A percentile compares a stretch with the other conserved stretches of the same genome.
phyloP scores from a whole-genome alignment of 2,113 vertebrate genomes.

The Origma solitaria region DNA sequence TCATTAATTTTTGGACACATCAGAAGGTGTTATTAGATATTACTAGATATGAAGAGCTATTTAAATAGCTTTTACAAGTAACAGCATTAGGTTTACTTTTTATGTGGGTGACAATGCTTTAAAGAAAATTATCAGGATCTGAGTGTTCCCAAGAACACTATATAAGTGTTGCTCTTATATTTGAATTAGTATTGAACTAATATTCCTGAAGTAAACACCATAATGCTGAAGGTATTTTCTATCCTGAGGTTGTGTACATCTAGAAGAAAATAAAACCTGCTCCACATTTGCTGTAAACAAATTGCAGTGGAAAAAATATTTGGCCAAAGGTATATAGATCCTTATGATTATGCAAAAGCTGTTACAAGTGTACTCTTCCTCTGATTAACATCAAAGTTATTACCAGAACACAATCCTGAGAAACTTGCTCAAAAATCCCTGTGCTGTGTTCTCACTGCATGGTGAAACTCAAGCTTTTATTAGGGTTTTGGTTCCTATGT shows the following conservation, averaged over 20 bases:
- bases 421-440: background rate
- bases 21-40: background rate
- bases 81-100: background rate
- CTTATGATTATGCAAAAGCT: background rate
- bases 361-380: background rate
- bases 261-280: background rate
- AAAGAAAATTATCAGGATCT: background rate
- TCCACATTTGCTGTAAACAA: background rate
- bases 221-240: background rate
- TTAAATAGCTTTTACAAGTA: background rate
- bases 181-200: background rate
- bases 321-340: background rate
- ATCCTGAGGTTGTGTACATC: background rate
- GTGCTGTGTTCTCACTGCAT: background rate
- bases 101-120: background rate
- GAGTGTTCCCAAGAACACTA: background rate
- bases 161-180: background rate
- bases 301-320: background rate
- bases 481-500: background rate
- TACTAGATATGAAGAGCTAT: background rate
- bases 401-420: background rate
- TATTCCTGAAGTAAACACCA: background rate
- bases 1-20: background rate
- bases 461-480: background rate
- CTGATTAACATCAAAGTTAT: background rate